Conservation (phyloP, 2,797 vertebrate species). For the Gephyroberyx darwinii region DNA sequence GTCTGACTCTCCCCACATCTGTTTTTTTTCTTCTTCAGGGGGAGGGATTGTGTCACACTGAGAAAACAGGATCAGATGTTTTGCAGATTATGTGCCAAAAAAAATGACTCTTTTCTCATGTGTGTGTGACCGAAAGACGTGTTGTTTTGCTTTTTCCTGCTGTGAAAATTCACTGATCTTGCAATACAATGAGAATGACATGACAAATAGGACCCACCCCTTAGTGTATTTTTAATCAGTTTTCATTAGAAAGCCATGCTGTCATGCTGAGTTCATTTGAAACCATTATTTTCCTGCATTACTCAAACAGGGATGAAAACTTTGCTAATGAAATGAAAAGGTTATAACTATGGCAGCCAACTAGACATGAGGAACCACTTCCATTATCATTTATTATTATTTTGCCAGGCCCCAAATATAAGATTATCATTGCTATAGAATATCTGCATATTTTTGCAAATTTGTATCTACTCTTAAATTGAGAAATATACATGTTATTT, state of each 20-base stretch:
- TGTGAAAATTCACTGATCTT: conserved; percentile 30
- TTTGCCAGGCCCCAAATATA: neutral
- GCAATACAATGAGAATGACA: neutral
- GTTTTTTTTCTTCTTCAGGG: neutral
- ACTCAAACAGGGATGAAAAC: neutral
- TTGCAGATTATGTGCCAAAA: conserved; percentile 66
- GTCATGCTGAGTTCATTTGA: neutral
- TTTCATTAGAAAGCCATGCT: neutral
- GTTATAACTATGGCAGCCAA: too few relatives aligned
- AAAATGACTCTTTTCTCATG: conserved; percentile 4
- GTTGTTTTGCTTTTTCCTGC: neutral
- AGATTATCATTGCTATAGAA: neutral
- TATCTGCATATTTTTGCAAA: conserved; percentile 30
- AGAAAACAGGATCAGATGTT: conserved; percentile 4
- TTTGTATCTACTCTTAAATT: conserved; percentile 23
- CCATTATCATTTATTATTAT: neutral
- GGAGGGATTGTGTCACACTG: conserved; percentile 3
- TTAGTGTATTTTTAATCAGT: neutral
- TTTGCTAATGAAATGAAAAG: neutral
- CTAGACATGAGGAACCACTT: neutral
- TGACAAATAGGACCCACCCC: neutral
- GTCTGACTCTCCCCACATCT: neutral
- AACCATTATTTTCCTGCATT: neutral
- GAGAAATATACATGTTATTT: neutral
- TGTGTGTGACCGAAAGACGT: conserved; percentile 22